Conservation (phyloP, 2,113 vertebrate species). For the Poeciliopsis occidentalis region DNA sequence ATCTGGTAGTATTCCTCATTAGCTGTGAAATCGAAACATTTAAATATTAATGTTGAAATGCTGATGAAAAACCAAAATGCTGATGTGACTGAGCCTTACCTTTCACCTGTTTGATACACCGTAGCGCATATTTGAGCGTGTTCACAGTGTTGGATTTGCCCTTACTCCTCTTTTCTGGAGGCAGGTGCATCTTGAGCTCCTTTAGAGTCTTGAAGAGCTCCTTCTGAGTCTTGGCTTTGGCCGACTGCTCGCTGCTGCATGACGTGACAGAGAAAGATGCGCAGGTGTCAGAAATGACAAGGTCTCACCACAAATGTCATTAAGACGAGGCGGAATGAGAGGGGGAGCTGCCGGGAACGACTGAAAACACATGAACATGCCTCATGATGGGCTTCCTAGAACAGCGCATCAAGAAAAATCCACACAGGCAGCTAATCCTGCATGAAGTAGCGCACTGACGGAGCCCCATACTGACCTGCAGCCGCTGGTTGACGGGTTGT, state of each 20-base stretch:
- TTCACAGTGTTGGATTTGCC: constrained; percentile 89
- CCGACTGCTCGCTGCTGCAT: constrained; percentile 89
- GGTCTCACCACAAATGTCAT: constrained; percentile 29
- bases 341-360: background rate
- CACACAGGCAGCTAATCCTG: background rate
- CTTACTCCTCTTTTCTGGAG: constrained; percentile 88
- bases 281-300: constrained; percentile 47
- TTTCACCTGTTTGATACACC: constrained; percentile 95
- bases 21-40: constrained; percentile 73
- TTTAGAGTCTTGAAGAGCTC: constrained; percentile 90
- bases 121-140: constrained; percentile 90
- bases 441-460: background rate
- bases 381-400: background rate
- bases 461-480: constrained; percentile 82
- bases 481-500: constrained; percentile 88
- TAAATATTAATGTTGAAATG: background rate
- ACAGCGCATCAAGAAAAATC: background rate
- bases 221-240: constrained; percentile 90
- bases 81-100: constrained; percentile 76
- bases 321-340: constrained; percentile 4
- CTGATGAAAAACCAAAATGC: background rate
- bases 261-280: constrained; percentile 46
- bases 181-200: constrained; percentile 89
- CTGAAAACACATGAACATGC: background rate
- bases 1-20: constrained; percentile 96